Base-by-base conservation (phyloP, 1,140 invertebrate species). In the Paraescarpia echinospica region DNA sequence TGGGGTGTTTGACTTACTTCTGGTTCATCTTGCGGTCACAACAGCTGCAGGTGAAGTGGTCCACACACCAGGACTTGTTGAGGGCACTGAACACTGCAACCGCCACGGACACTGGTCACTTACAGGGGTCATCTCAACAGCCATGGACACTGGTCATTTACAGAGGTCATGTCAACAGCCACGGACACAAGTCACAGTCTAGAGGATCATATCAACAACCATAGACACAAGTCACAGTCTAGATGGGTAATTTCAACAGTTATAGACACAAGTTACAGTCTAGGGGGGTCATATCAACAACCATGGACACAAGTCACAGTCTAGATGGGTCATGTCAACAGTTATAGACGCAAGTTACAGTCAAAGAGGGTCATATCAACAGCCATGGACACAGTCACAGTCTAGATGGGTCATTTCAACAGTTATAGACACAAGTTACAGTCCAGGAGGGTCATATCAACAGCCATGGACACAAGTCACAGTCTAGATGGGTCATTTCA, bases 21-120 rank as follows among this genome's bases (percentile, higher is more conserved):
- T 99, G 98, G 95, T 98, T 99, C 97, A 99, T 98, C 96, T 99
- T 98, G 93, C 98, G 98, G 96, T 99, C 99, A 96, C 99, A 99
- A 93, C 99, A 97, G 33, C 98, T 98, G 96, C 99, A 99, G n/a
- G 99, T 98, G 96, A 99, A 99, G 96, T 99, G 99, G 96, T 99
- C 98, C 35, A 99, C 98, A 96, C 99, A 99, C 99, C 99, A 99
- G n/a, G 99, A 98, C 96, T 99, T 99, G 96, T 99, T 99, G 94
- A 99, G 96, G 88, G 99, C 99, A 93, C 98, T 99, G 96, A 99
- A 99, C 51, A 99, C 99, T 99, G 96, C n/a, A 97, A 97, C 94
- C 92, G 93, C 93, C 94, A 93, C 22, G 94, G 18, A 88, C 59
- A 92, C 35, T 88, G 22, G 41, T 41, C 33, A 88, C 4, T 41